Evolutionary conservation across 2,888 invertebrate species (phyloP).

Genomic region (Drosophila longiperda): DNA sequence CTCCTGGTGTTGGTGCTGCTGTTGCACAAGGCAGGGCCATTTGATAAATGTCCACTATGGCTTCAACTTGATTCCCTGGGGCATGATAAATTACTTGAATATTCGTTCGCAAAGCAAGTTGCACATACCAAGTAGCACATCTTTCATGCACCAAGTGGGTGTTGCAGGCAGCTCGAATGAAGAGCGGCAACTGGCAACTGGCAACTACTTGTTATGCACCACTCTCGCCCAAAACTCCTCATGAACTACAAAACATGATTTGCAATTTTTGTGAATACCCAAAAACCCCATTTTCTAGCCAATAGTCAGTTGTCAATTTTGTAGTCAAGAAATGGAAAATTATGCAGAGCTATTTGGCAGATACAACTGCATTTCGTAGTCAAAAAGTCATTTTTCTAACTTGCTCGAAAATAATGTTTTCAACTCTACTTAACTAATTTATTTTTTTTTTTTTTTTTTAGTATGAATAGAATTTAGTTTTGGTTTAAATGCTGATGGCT

Average conservation of each 20-base stretch:
- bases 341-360: not conserved
- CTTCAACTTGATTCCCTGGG: slow-evolving; percentile 40
- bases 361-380: not conserved
- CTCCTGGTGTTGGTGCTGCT: slow-evolving; percentile 5
- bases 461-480: not conserved
- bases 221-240: not conserved
- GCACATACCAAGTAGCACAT: slow-evolving; percentile 41
- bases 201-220: slow-evolving; percentile 22
- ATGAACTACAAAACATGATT: not conserved
- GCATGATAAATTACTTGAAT: slow-evolving; percentile 70
- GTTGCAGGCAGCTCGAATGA: slow-evolving; percentile 4
- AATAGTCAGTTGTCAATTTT: not conserved
- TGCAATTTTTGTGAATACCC: not conserved
- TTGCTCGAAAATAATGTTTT: not conserved
- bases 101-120: slow-evolving; percentile 28
- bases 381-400: not conserved
- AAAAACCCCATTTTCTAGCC: not conserved
- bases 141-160: slow-evolving; percentile 5
- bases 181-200: not conserved
- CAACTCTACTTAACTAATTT: not conserved
- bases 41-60: slow-evolving; percentile 65
- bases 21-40: slow-evolving; percentile 45
- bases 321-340: not conserved
- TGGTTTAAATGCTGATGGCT: not conserved
- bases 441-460: not conserved